A percentile compares a stretch with the other conserved stretches of the same genome.
Conservation (phyloP, 2,888 invertebrate genomes). For the Drosophila paramelanica region DNA sequence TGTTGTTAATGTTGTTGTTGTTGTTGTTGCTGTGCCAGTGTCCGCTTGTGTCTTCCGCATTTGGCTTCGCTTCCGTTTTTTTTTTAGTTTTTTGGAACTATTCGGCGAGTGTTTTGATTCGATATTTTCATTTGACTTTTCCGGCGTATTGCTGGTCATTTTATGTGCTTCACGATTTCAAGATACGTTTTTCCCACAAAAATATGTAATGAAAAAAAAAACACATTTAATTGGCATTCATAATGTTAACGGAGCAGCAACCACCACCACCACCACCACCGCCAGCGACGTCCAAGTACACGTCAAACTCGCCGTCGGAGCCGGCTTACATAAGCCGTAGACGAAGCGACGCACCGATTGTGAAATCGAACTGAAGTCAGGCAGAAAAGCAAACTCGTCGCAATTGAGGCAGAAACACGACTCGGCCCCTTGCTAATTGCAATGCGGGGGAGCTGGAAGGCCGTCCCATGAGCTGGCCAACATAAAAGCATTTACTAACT, state of each 20-base stretch:
- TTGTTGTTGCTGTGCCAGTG: slow-evolving; percentile 2
- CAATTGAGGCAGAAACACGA: slow-evolving; percentile 69
- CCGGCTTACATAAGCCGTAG: slow-evolving; percentile 28
- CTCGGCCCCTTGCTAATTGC: slow-evolving; percentile 58
- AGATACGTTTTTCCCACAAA: slow-evolving; percentile 37
- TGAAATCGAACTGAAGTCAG: slow-evolving; percentile 39
- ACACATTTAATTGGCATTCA: slow-evolving; percentile 59
- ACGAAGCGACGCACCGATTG: slow-evolving; percentile 25
- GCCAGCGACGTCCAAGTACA: slow-evolving; percentile 28
- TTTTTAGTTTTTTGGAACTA: slow-evolving; percentile 14
- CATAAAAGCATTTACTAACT: slow-evolving; percentile 15
- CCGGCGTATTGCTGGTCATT: slow-evolving; percentile 40
- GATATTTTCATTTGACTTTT: slow-evolving; percentile 52
- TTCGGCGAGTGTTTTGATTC: slow-evolving; percentile 21
- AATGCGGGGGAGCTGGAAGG: slow-evolving; percentile 39
- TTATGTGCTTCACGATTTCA: slow-evolving; percentile 34
- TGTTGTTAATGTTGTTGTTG: slow-evolving; percentile 21
- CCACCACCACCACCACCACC: too few relatives aligned
- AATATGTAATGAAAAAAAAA: slow-evolving; percentile 13
- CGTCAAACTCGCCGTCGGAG: slow-evolving; percentile 23
- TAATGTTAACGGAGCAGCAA: slow-evolving; percentile 29
- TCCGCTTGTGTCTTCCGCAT: slow-evolving; percentile 57
- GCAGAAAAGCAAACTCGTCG: slow-evolving; percentile 31
- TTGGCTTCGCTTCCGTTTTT: slow-evolving; percentile 55
- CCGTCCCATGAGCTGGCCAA: slow-evolving; percentile 7